phyloP scores from a whole-genome alignment of 2,888 invertebrate genomes.

The Hirtodrosophila confusa region DNA sequence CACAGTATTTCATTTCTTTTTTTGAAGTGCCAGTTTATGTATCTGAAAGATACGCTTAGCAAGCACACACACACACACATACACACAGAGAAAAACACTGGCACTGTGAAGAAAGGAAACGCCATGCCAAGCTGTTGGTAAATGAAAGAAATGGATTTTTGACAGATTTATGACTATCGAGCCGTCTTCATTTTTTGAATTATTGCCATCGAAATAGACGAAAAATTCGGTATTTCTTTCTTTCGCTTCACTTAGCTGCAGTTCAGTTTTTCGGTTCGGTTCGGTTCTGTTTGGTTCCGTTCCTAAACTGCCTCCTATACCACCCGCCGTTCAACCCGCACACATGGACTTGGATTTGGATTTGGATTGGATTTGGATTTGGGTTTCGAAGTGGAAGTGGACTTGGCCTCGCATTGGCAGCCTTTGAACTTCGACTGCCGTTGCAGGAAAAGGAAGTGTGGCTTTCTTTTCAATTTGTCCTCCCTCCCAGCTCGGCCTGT shows the following conservation, averaged over 20 bases:
- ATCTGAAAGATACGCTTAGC: slow-evolving; percentile 81
- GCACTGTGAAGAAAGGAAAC: slow-evolving; percentile 67
- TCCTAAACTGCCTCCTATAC: slow-evolving; percentile 46
- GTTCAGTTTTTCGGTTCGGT: slow-evolving; percentile 11
- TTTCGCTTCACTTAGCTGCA: slow-evolving; percentile 43
- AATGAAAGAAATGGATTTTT: slow-evolving; percentile 84
- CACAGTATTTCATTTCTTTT: slow-evolving; percentile 66
- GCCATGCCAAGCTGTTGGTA: slow-evolving; percentile 74
- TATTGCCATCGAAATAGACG: slow-evolving; percentile 84
- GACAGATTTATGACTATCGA: slow-evolving; percentile 84
- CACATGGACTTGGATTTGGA: slow-evolving; percentile 50
- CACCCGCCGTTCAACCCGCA: slow-evolving; percentile 4
- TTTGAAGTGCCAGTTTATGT: slow-evolving; percentile 79
- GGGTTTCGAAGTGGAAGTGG: slow-evolving; percentile 6
- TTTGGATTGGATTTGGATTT: slow-evolving; percentile 21
- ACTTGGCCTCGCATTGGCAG: slow-evolving; percentile 20
- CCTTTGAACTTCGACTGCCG: slow-evolving; percentile 17
- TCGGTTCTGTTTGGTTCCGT: slow-evolving; percentile 32
- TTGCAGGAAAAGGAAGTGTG: slow-evolving; percentile 46
- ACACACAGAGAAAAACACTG: slow-evolving; percentile 9
- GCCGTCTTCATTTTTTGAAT: slow-evolving; percentile 84
- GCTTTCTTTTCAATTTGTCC: slow-evolving; percentile 58
- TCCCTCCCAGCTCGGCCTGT: neutral
- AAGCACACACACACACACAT: slow-evolving; percentile 55
- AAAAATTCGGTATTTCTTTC: slow-evolving; percentile 70